Base-by-base conservation (phyloP, 2,888 invertebrate species). In the Trypoxylon attenuatum region DNA sequence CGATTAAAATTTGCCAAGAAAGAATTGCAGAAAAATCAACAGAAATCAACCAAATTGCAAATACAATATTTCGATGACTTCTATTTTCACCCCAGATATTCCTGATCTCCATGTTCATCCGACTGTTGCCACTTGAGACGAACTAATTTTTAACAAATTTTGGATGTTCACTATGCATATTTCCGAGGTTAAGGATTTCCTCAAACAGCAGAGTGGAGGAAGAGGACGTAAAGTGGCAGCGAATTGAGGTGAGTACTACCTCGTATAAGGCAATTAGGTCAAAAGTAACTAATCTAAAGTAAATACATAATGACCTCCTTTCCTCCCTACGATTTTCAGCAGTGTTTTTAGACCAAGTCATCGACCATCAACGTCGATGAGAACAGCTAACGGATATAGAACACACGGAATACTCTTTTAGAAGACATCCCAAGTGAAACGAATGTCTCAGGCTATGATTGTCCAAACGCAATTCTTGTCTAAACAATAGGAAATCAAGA, bases 391-490 rank as follows among this genome's bases (percentile, higher is more conserved):
- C n/a, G n/a, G n/a, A n/a, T n/a, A n/a, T n/a, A n/a, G n/a, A n/a
- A n/a, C n/a, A n/a, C n/a, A n/a, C n/a, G n/a, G n/a, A n/a, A n/a
- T n/a, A n/a, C n/a, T n/a, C n/a, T n/a, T n/a, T n/a, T n/a, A n/a
- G n/a, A n/a, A n/a, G n/a, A n/a, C n/a, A n/a, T n/a, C n/a, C n/a
- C n/a, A n/a, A n/a, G n/a, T n/a, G n/a, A 49, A 58, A 54, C 71
- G 67, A 75, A 80, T 82, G 84, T 85, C 84, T 77, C 83, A 84
- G 85, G 87, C 87, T 86, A 87, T 87, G 87, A 87, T 87, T 87
- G 87, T 87, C 87, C 87, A 87, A 87, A 87, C 87, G 87, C 87
- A 87, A 86, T 86, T 87, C 87, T 87, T 87, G 87, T 87, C 82
- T 77, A 53, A 62, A 72, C 66, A 66, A 80, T 82, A 79, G 65